A percentile compares a stretch with the other conserved stretches of the same genome.
phyloP scores from a whole-genome alignment of 2,888 invertebrate species.

The Trisateles emortualis region DNA sequence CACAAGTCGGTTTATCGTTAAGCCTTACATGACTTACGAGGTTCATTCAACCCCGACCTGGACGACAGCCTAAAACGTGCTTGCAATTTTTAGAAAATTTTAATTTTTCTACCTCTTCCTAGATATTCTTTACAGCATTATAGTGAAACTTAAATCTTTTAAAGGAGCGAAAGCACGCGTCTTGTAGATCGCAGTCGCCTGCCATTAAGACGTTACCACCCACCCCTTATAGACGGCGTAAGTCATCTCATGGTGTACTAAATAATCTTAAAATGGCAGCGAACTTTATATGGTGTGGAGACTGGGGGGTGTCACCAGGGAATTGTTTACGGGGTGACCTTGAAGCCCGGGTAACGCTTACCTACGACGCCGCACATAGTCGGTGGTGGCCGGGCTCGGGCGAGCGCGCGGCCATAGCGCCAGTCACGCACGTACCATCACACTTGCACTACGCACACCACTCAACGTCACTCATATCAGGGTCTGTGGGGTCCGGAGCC shows the following conservation, averaged over 20 bases:
- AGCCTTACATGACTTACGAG: slow-evolving; percentile 1
- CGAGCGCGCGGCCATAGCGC: slow-evolving; percentile 79
- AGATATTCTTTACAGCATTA: neutral
- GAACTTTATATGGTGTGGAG: slow-evolving; percentile 33
- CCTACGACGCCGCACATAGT: slow-evolving; percentile 81
- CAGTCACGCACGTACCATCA: slow-evolving; percentile 71
- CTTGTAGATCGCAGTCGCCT: slow-evolving; percentile 18
- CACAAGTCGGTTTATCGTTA: neutral
- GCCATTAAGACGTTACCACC: slow-evolving; percentile 25
- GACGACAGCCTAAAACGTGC: slow-evolving; percentile 1
- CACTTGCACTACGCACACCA: slow-evolving; percentile 61
- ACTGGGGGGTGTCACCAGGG: slow-evolving; percentile 53
- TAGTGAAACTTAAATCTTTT: neutral
- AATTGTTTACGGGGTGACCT: slow-evolving; percentile 75
- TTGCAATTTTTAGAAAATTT: neutral
- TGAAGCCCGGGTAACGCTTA: slow-evolving; percentile 64
- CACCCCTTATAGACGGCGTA: slow-evolving; percentile 6
- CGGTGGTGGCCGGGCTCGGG: slow-evolving; percentile 73
- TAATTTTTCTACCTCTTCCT: neutral
- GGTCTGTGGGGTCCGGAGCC: slow-evolving; percentile 44
- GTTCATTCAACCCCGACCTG: slow-evolving; percentile 8
- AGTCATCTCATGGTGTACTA: slow-evolving; percentile 14
- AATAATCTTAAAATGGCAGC: slow-evolving; percentile 37
- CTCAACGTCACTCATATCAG: slow-evolving; percentile 72
- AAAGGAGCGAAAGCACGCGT: slow-evolving; percentile 16